Evolutionary conservation across 23 tunicate species (phyloP), one percentile per base, ranked within the genome.

Genomic region (Pegea sp.): DNA sequence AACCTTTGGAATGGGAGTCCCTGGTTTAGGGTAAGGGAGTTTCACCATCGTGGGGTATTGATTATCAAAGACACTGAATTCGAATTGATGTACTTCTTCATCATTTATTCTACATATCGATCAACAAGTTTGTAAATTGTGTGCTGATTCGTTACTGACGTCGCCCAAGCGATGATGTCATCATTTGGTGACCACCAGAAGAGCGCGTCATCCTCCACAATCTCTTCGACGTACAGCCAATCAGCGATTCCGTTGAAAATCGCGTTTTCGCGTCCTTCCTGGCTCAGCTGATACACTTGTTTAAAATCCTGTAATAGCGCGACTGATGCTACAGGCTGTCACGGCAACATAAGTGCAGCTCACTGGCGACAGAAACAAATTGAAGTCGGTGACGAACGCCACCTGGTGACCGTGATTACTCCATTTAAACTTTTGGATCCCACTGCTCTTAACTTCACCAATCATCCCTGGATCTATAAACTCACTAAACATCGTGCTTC

Each of bases 161-260:
- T 65, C 3, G 93, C 78, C 44, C 31, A 79, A 26, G 81, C 75
- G 5, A 81, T 53, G 54, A 65, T 71, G 22, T 29, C 8, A 26
- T 71, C 78, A 26, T 72, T 54, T 31, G 75, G 75, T 20, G 93
- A 81, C 93, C 93, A 81, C 93, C 93, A 81, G 34, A 81, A 24
- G 7, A 81, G 63, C 3, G 81, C 71, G 31, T 81, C 93, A 42
- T 81, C 93, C 33, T 72, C 80, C 1, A 75, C 66, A 5, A 81
- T 81, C 51, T 81, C 93, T 28, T 62, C 33, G 28, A 54, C 27
- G 42, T 46, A 62, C 48, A 71, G 32, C 80, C 80, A 81, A 56
- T 81, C 93, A 4, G 93, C 19, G 6, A 81, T 72, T n/a, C 93
- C 93, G 38, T 81, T 81, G 48, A 65, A 71, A 43, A 72, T 59